Evolutionary conservation across 2,888 invertebrate species (phyloP), one percentile per base, ranked within the genome.

Genomic region (Syritta pipiens): DNA sequence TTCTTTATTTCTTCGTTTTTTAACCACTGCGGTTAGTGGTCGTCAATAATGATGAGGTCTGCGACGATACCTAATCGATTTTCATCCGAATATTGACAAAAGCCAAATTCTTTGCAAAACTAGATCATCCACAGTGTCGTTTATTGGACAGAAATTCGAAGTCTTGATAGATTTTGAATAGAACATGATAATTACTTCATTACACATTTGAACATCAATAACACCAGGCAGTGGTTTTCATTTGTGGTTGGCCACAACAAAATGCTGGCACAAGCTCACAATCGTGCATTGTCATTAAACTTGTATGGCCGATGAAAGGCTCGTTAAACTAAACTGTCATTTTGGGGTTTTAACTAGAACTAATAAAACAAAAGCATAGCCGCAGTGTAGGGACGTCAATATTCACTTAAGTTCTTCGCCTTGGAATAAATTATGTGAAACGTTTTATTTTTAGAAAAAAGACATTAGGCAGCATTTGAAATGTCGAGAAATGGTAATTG

Each of bases 401-500:
- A n/a, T n/a, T n/a, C n/a, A 37, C 37, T 37, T 37, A 17, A 37
- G 37, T 17, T 17, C 17, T 17, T 17, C 14, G 37, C n/a, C 12
- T 10, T 17, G 4, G 24, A 28, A 40, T 53, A 35, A 32, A 12
- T 53, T 46, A 69, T 60, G 51, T 32, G 35, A 14, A 53, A n/a
- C n/a, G 2, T 26, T 49, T 62, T 49, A 55, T 62, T 62, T 75
- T 44, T 30, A 71, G 65, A 46, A 30, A 20, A 19, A 51, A 44
- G 30, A 26, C n/a, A 59, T 86, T 77, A 82, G 60, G 24, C 81
- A n/a, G n/a, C n/a, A n/a, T n/a, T n/a, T n/a, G n/a, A n/a, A n/a
- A n/a, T n/a, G n/a, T n/a, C n/a, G n/a, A n/a, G 83, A 14, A 83
- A 81, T 51, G 83, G 84, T 67, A 86, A 84, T 83, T 88, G 88